These are phyloP conservation scores for Onthophagus taurus DNA, from an alignment of 1,140 invertebrate species.

Conservation along the genomic window DNA sequence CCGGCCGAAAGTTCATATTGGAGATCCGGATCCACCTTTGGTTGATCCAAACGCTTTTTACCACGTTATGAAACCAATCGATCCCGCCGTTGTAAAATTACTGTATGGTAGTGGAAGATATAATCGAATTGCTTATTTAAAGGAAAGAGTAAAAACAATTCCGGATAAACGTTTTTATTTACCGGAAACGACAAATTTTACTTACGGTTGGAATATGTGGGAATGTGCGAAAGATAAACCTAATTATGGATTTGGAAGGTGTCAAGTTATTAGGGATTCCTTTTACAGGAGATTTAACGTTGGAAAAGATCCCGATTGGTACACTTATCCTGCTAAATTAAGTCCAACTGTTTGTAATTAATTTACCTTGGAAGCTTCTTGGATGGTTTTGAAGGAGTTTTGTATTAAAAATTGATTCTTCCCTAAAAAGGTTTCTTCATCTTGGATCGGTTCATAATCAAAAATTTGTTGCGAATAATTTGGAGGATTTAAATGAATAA, in stretches of 20 bases:
- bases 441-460: neutral
- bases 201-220: conserved; percentile 35
- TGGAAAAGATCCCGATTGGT: conserved; percentile 33
- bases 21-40: conserved; percentile 11
- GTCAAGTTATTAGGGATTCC: conserved; percentile 30
- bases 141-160: conserved; percentile 24
- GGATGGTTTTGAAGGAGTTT: conserved; percentile 11
- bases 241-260: conserved; percentile 26
- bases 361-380: conserved; percentile 10
- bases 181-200: conserved; percentile 29
- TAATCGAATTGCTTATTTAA: conserved; percentile 21
- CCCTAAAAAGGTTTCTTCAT: conserved; percentile 10
- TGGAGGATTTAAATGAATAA: too few relatives aligned
- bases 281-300: conserved; percentile 34
- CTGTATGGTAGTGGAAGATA: neutral
- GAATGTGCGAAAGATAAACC: conserved; percentile 22
- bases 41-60: conserved; percentile 9
- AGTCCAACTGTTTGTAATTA: conserved; percentile 30
- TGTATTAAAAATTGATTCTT: conserved; percentile 4
- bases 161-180: conserved; percentile 33
- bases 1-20: neutral
- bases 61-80: conserved; percentile 29
- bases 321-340: conserved; percentile 26
- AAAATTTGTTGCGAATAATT: too few relatives aligned
- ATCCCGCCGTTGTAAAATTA: conserved; percentile 22